Evolutionary conservation across 2,113 vertebrate genomes (phyloP).

Genomic region (Lepidothrix coronata): DNA sequence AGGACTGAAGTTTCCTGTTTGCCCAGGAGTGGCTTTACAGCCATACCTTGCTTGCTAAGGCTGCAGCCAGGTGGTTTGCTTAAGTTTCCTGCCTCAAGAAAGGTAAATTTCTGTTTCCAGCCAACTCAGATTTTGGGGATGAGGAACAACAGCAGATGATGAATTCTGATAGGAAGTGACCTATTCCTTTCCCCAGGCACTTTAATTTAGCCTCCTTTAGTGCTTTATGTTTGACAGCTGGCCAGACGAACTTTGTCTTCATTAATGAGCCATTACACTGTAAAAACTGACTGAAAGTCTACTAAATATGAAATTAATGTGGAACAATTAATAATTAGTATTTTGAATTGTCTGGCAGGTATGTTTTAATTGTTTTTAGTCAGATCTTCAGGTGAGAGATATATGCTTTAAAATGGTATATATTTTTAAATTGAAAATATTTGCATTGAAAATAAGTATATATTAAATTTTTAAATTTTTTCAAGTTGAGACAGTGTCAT

Average conservation of each 20-base stretch:
- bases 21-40: not conserved
- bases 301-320: not conserved
- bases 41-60: not conserved
- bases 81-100: not conserved
- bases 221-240: not conserved
- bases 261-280: not conserved
- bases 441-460: too few relatives aligned
- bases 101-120: not conserved
- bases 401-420: not conserved
- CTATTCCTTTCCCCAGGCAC: accelerated
- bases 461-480: not conserved
- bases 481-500: not conserved
- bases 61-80: not conserved
- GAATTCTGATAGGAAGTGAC: not conserved
- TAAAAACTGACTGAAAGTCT: not conserved
- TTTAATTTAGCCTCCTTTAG: not conserved
- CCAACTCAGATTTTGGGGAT: not conserved
- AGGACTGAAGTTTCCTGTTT: not conserved
- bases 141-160: not conserved
- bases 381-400: not conserved
- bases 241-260: not conserved
- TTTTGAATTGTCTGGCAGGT: not conserved
- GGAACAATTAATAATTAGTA: not conserved
- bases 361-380: not conserved
- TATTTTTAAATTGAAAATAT: too few relatives aligned